phyloP scores from a whole-genome alignment of 2,888 invertebrate species.

The Platycheirus rosarum region DNA sequence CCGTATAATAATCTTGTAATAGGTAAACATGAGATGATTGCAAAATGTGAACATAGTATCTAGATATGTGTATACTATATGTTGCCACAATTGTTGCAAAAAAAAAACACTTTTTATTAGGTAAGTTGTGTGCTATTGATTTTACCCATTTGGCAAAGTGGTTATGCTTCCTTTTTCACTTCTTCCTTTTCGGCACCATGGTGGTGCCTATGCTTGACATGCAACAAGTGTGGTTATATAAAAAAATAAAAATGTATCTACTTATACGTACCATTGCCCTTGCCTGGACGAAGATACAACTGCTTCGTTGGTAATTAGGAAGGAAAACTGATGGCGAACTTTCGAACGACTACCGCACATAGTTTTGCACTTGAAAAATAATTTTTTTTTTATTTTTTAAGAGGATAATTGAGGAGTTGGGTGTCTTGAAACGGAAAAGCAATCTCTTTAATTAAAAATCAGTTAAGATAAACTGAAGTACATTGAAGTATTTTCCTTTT shows the following conservation, averaged over 20 bases:
- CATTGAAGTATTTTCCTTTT: neutral
- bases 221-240: conserved; percentile 68
- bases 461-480: conserved; percentile 28
- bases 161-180: conserved; percentile 14
- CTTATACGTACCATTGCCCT: conserved; percentile 66
- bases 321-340: conserved; percentile 28
- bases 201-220: conserved; percentile 43
- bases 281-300: conserved; percentile 47
- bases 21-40: conserved; percentile 48
- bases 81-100: neutral
- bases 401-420: conserved; percentile 17
- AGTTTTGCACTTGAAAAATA: conserved; percentile 50
- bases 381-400: conserved; percentile 7
- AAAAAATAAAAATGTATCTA: conserved; percentile 25
- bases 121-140: conserved; percentile 57
- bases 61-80: conserved; percentile 1
- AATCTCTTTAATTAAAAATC: conserved; percentile 29
- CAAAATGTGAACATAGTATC: conserved; percentile 50
- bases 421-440: conserved; percentile 21
- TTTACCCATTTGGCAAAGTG: conserved; percentile 64
- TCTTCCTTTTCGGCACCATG: conserved; percentile 15
- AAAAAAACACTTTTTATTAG: conserved; percentile 52
- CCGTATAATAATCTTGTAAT: conserved; percentile 28
- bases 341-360: conserved; percentile 50
- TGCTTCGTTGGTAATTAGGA: conserved; percentile 27